A percentile compares a stretch with the other conserved stretches of the same genome.
These are phyloP conservation scores for Calephelis perditalis DNA, from an alignment of 2,888 invertebrate genomes.

Conservation along the genomic window DNA sequence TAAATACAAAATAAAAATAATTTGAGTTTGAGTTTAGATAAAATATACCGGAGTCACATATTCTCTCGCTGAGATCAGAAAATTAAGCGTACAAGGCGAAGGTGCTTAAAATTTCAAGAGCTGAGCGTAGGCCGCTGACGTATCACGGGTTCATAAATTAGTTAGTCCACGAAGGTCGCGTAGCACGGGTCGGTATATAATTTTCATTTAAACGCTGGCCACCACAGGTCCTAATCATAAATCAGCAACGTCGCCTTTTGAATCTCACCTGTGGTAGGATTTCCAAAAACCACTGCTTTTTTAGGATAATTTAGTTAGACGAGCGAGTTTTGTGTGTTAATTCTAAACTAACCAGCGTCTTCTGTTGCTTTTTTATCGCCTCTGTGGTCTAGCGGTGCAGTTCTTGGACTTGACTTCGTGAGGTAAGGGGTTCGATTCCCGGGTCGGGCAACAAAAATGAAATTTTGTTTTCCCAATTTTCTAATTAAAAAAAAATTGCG, in stretches of 20 bases:
- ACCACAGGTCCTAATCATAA: conserved; percentile 67
- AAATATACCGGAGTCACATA: no score
- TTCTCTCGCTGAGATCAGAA: conserved; percentile 32
- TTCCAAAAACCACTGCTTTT: neutral
- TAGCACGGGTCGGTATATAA: conserved; percentile 61
- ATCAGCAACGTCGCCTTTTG: conserved; percentile 60
- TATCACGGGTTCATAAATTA: conserved; percentile 70
- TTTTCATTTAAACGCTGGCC: conserved; percentile 69
- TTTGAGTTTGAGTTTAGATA: no score
- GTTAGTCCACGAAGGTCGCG: conserved; percentile 62
- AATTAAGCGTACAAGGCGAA: conserved; percentile 53
- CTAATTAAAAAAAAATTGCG: no score
- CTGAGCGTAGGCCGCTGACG: conserved; percentile 54
- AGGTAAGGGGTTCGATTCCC: no score
- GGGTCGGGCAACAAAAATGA: no score
- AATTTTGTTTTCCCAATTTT: no score
- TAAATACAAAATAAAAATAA: no score
- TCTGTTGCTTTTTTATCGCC: no score
- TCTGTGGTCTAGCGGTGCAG: no score
- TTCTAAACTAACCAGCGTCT: no score
- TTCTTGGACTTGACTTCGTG: no score
- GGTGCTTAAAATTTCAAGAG: conserved; percentile 69
- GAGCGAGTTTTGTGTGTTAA: no score
- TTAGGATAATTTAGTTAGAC: neutral
- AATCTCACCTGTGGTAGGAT: conserved; percentile 33